phyloP scores from a whole-genome alignment of 1,140 invertebrate species.

The Adoxophyes honmai region DNA sequence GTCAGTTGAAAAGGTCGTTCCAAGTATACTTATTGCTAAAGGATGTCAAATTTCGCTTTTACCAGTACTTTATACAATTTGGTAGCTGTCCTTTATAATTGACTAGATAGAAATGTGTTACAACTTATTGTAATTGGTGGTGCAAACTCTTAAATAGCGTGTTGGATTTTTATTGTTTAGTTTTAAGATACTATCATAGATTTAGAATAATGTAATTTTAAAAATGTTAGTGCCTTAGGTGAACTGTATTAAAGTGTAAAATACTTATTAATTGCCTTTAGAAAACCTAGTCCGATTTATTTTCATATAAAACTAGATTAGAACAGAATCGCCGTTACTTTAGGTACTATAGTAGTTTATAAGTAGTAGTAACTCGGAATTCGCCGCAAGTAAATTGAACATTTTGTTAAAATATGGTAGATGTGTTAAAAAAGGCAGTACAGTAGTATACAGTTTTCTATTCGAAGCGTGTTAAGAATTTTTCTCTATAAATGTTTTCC shows the following conservation, averaged over 20 bases:
- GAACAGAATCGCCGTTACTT: constrained; percentile 11
- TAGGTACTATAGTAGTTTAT: constrained; percentile 6
- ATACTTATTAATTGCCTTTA: constrained; percentile 29
- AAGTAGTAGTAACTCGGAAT: constrained; percentile 6
- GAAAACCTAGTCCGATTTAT: constrained; percentile 35
- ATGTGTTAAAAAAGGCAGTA: neutral
- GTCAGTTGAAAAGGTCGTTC: neutral
- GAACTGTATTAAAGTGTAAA: constrained; percentile 40
- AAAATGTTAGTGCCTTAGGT: constrained; percentile 62
- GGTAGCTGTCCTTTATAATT: constrained; percentile 47
- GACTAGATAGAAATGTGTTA: constrained; percentile 44
- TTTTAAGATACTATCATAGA: constrained; percentile 61
- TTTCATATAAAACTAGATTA: constrained; percentile 39
- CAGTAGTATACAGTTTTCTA: constrained; percentile 5
- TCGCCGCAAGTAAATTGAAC: neutral
- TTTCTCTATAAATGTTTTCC: constrained; percentile 38
- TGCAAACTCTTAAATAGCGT: constrained; percentile 69
- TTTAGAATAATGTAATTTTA: constrained; percentile 42
- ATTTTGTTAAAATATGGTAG: neutral
- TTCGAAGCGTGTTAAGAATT: constrained; percentile 38
- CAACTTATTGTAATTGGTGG: constrained; percentile 62
- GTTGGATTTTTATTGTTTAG: constrained; percentile 51
- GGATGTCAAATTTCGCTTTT: constrained; percentile 23
- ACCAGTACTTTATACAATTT: constrained; percentile 24
- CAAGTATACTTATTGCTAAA: neutral